Conservation (phyloP, 2,888 invertebrate genomes). For the Phorcus lineatus region DNA sequence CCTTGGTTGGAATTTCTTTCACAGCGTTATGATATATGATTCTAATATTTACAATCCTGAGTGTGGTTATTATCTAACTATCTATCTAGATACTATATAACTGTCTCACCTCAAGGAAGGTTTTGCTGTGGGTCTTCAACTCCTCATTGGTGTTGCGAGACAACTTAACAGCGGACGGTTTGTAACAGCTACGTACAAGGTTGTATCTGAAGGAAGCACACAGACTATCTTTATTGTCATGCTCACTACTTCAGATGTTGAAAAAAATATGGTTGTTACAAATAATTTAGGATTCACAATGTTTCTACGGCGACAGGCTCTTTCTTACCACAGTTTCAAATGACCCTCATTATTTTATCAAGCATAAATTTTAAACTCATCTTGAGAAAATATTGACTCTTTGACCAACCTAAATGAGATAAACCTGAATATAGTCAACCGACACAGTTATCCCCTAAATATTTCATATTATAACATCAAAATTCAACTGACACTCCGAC, state of each 20-base stretch:
- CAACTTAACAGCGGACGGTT: constrained; percentile 74
- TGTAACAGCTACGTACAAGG: constrained; percentile 71
- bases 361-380: too few relatives aligned
- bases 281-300: too few relatives aligned
- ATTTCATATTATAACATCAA: background rate
- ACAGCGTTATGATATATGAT: too few relatives aligned
- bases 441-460: too few relatives aligned
- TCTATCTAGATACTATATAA: too few relatives aligned
- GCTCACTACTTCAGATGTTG: background rate
- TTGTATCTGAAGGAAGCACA: constrained; percentile 65
- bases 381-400: background rate
- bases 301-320: too few relatives aligned
- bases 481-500: constrained; percentile 79
- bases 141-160: constrained; percentile 76
- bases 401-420: background rate
- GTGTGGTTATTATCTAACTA: too few relatives aligned
- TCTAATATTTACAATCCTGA: too few relatives aligned
- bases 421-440: background rate
- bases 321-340: too few relatives aligned
- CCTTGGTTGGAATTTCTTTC: too few relatives aligned
- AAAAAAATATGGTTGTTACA: background rate
- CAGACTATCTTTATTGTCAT: background rate
- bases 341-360: too few relatives aligned
- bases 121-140: constrained; percentile 69
- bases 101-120: constrained; percentile 69